phyloP scores from a whole-genome alignment of 2,797 vertebrate genomes.

The Megaceryle alcyon region DNA sequence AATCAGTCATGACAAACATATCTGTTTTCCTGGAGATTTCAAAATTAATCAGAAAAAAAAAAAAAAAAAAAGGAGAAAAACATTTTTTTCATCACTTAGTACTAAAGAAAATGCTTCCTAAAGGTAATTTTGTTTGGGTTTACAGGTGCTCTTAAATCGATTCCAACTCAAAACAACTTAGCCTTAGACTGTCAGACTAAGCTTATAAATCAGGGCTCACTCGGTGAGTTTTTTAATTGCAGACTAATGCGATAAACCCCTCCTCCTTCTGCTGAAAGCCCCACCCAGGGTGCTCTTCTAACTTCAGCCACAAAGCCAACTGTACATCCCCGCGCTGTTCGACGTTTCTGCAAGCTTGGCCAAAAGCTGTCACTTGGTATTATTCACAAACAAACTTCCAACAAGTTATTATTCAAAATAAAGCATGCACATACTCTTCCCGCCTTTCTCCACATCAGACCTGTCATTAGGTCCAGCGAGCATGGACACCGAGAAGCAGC shows the following conservation, averaged over 20 bases:
- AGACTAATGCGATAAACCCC: accelerated
- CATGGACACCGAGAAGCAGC: constrained; percentile 99
- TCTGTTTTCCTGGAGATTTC: not conserved
- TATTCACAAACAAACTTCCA: not conserved
- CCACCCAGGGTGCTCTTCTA: not conserved
- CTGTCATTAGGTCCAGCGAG: constrained; percentile 97
- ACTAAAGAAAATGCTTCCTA: not conserved
- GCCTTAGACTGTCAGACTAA: not conserved
- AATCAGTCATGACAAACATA: not conserved
- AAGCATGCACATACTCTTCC: constrained; percentile 90
- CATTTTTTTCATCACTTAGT: not conserved
- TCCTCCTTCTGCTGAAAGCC: not conserved
- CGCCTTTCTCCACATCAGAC: constrained; percentile 99
- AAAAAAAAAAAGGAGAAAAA: too few species aligned
- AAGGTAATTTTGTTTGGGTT: not conserved
- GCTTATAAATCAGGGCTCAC: not conserved
- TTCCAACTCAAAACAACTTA: not conserved
- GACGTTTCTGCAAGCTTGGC: not conserved
- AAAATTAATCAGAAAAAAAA: not conserved
- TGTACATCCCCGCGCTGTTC: not conserved
- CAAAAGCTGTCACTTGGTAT: not conserved
- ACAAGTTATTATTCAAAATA: constrained; percentile 65
- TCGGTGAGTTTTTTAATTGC: not conserved
- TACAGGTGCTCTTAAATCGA: not conserved
- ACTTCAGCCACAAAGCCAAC: not conserved